Conservation (phyloP, 23 tunicate species). For the Aplidium turbinatum region DNA sequence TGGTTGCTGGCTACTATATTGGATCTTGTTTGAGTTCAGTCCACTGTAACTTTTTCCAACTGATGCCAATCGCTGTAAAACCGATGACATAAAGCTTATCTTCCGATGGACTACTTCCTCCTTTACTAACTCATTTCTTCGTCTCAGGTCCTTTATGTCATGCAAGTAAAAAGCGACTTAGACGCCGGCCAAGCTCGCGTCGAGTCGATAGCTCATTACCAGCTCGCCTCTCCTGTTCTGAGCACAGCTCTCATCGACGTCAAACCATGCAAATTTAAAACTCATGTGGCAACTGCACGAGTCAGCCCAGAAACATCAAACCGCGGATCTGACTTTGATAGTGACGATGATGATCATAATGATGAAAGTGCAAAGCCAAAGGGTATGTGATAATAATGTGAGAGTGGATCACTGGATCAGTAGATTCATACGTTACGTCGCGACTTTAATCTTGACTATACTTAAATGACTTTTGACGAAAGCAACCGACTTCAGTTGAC, state of each 20-base stretch:
- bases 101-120: no score
- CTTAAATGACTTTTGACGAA: no score
- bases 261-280: slow-evolving; percentile 49
- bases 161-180: slow-evolving; percentile 41
- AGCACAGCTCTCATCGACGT: slow-evolving; percentile 73
- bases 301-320: no score
- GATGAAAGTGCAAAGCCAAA: slow-evolving; percentile 15
- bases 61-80: no score
- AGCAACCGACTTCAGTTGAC: no score
- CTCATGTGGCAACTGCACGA: not conserved
- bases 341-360: slow-evolving; percentile 49
- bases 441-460: no score
- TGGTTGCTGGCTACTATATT: no score
- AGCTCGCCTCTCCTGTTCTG: slow-evolving; percentile 66
- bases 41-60: no score
- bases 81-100: no score
- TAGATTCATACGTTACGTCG: no score
- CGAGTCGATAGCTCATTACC: slow-evolving; percentile 60
- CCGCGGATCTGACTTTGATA: not conserved
- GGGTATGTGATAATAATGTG: not conserved
- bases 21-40: no score
- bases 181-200: slow-evolving; percentile 54
- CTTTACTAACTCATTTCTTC: no score
- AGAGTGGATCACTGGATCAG: not conserved
- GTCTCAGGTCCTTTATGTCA: slow-evolving; percentile 69